phyloP scores from a whole-genome alignment of 2,797 vertebrate genomes.

The Notolepis coatsorum region DNA sequence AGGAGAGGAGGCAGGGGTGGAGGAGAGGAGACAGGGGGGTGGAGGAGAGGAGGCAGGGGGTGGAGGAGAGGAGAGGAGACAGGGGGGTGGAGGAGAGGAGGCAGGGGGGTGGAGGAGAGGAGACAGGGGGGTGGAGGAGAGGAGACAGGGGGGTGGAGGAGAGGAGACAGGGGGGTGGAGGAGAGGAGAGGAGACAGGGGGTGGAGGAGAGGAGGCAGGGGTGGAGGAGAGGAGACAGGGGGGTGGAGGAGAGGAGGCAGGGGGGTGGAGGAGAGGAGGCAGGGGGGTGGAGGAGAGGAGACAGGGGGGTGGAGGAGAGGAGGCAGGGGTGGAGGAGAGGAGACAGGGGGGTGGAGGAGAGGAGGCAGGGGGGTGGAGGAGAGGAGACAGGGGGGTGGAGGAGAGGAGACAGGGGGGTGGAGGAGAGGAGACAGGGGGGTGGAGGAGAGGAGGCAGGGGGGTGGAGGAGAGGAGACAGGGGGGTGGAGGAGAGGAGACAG shows the following conservation, averaged over 20 bases:
- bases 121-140: no score
- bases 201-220: slow-evolving; percentile 72
- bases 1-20: slow-evolving; percentile 70
- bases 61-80: no score
- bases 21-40: slow-evolving; percentile 71
- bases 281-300: slow-evolving; percentile 71
- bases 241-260: no score
- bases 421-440: slow-evolving; percentile 68
- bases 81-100: slow-evolving; percentile 70
- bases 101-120: slow-evolving; percentile 70
- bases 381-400: no score
- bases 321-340: no score
- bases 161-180: slow-evolving; percentile 70
- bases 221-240: no score
- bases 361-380: slow-evolving; percentile 70
- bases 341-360: slow-evolving; percentile 70
- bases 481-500: no score
- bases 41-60: no score
- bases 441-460: slow-evolving; percentile 72
- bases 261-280: slow-evolving; percentile 70
- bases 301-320: no score
- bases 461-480: no score
- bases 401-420: no score
- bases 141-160: no score
- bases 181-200: slow-evolving; percentile 78